Conservation (phyloP, 2,113 vertebrate genomes). For the Trichomycterus rosablanca region DNA sequence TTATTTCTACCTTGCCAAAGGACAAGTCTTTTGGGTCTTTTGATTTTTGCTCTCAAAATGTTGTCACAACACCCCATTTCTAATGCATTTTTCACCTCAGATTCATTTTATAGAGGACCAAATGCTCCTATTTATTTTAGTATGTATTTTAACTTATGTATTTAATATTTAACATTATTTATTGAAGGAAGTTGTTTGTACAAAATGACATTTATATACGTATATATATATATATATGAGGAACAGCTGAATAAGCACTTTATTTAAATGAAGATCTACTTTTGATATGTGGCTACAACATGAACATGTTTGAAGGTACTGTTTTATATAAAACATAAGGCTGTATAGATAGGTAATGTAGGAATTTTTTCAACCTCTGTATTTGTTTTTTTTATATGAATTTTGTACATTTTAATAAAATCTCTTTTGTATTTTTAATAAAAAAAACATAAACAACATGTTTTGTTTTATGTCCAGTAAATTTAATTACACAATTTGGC, state of each 20-base stretch:
- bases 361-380: no score
- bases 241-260: constrained; percentile 19
- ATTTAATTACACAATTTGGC: no score
- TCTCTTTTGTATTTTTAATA: no score
- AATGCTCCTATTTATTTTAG: constrained; percentile 4
- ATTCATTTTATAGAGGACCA: background rate
- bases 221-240: no score
- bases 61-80: no score
- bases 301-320: background rate
- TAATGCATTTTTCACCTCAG: no score
- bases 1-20: constrained; percentile 4
- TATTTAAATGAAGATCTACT: no score
- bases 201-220: constrained; percentile 18
- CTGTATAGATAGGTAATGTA: background rate
- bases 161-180: constrained; percentile 43
- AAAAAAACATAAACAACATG: no score
- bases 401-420: background rate
- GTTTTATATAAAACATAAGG: background rate
- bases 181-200: constrained; percentile 31
- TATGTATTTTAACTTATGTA: constrained; percentile 16
- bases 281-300: background rate
- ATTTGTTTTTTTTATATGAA: no score
- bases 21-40: background rate
- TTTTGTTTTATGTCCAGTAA: no score
- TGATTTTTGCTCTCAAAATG: background rate